Base-by-base conservation (phyloP, 2,797 vertebrate species). In the Poeciliopsis paucimaculata region DNA sequence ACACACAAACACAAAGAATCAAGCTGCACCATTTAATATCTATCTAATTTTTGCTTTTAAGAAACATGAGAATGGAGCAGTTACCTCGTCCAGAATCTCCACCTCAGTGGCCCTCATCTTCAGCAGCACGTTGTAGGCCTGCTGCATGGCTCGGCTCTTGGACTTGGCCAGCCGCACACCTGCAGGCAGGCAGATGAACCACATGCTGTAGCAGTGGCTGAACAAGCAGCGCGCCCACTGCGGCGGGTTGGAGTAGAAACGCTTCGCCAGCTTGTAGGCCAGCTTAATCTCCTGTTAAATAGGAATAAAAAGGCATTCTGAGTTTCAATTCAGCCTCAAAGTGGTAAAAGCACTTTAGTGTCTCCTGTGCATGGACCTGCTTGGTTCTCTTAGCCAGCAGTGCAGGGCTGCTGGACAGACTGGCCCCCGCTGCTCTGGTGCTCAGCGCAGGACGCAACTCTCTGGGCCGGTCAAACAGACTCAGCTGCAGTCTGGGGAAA, bases 151-250 rank as follows among this genome's bases (percentile, higher is more conserved):
- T 39, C 95, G 94, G 73, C 95, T 94, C 87, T 98, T 99, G 49
- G 96, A 96, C 88, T 97, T 97, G 76, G 97, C 96, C 83, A 97
- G 90, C 75, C 96, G 95, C 77, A 98, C 94, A 20, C 95, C 96
- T 8, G 97, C 96, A 7, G 98, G 98, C 88, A 99, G 96, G 93
- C 98, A 99, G 94, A 99, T 98, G 94, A 99, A 99, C 98, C 98
- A 99, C 4, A 99, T 90, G 87, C 98, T 99, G 92, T 98, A 99
- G 94, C 98, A 98, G 80, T 99, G 97, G 82, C 98, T 98, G 91
- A 97, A 97, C 74, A 99, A 96, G 88, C 97, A 99, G 72, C 97
- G 98, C 10, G 98, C 97, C 98, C 98, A 99, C 70, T 97, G 96
- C 1, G 93, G 95, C 5, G 97, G 97, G 90, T 96, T 96, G 82